Percentiles rank a stretch among this genome's conserved stretches.
Evolutionary conservation across 2,113 vertebrate species (phyloP).

Genomic region (Parus major): DNA sequence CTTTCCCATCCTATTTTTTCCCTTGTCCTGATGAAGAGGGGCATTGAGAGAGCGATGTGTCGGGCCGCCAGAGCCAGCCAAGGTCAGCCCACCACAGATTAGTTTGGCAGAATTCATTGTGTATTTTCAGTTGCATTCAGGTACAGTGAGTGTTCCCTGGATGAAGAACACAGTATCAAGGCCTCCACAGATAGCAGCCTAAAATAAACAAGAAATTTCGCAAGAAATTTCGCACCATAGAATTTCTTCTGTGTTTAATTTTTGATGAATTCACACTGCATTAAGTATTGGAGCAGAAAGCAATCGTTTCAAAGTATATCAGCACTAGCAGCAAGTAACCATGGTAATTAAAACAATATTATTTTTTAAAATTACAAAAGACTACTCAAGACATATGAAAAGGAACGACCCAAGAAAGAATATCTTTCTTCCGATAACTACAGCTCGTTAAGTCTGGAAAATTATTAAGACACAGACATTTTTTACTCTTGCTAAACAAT

Average conservation of each 20-base stretch:
- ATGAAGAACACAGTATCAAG: not conserved
- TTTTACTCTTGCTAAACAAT: constrained; percentile 16
- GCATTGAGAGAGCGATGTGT: accelerated
- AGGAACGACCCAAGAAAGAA: constrained; percentile 20
- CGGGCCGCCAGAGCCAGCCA: not conserved
- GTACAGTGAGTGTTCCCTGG: not conserved
- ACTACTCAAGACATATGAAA: constrained; percentile 33
- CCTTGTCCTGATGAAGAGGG: not conserved
- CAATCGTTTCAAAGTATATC: not conserved
- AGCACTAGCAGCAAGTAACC: not conserved
- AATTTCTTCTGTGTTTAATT: not conserved
- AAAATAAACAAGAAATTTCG: not conserved
- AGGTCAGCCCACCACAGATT: not conserved
- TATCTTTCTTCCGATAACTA: constrained; percentile 25
- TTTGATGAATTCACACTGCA: constrained; percentile 32
- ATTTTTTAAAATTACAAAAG: constrained; percentile 35
- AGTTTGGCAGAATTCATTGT: not conserved
- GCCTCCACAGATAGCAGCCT: not conserved
- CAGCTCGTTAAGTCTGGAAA: constrained; percentile 26
- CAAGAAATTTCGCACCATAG: not conserved
- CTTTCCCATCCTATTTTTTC: not conserved
- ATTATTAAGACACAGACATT: constrained; percentile 35
- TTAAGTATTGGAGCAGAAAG: constrained; percentile 13
- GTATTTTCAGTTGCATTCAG: not conserved
- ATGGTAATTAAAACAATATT: constrained; percentile 57